phyloP scores from a whole-genome alignment of 1,140 invertebrate species.

The Phocides pigmalion region DNA sequence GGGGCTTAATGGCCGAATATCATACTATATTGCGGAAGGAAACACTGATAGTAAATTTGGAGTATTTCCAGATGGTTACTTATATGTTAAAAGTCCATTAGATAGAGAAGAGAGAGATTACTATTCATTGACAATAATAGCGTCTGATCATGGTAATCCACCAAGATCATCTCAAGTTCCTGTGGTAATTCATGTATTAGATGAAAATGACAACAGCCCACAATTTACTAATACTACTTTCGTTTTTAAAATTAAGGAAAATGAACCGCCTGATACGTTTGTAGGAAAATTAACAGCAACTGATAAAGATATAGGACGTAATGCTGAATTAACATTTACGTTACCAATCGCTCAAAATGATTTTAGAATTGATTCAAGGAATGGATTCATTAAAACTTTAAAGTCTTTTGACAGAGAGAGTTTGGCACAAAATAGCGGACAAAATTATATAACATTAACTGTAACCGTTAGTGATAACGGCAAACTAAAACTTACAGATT shows the following conservation, averaged over 20 bases:
- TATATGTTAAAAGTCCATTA: constrained; percentile 92
- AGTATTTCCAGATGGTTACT: constrained; percentile 94
- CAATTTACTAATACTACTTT: constrained; percentile 94
- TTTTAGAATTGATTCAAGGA: constrained; percentile 94
- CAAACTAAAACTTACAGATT: constrained; percentile 89
- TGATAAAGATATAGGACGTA: constrained; percentile 95
- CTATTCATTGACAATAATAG: constrained; percentile 93
- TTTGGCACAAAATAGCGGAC: constrained; percentile 89
- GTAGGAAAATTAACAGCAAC: constrained; percentile 94
- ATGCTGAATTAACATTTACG: constrained; percentile 95
- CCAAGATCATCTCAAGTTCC: constrained; percentile 91
- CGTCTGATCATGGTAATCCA: constrained; percentile 90
- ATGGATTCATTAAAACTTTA: constrained; percentile 95
- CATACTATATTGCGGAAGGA: constrained; percentile 92
- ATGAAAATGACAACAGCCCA: constrained; percentile 98
- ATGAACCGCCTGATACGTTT: constrained; percentile 94
- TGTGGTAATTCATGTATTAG: constrained; percentile 95
- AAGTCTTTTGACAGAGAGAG: constrained; percentile 94
- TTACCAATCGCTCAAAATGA: constrained; percentile 90
- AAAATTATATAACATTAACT: constrained; percentile 91
- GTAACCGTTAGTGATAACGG: constrained; percentile 96
- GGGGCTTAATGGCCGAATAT: constrained; percentile 91
- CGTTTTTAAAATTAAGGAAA: constrained; percentile 93
- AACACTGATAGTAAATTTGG: constrained; percentile 94
- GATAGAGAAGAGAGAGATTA: constrained; percentile 96